phyloP scores from a whole-genome alignment of 2,888 invertebrate genomes.

The Philaethria dido region DNA sequence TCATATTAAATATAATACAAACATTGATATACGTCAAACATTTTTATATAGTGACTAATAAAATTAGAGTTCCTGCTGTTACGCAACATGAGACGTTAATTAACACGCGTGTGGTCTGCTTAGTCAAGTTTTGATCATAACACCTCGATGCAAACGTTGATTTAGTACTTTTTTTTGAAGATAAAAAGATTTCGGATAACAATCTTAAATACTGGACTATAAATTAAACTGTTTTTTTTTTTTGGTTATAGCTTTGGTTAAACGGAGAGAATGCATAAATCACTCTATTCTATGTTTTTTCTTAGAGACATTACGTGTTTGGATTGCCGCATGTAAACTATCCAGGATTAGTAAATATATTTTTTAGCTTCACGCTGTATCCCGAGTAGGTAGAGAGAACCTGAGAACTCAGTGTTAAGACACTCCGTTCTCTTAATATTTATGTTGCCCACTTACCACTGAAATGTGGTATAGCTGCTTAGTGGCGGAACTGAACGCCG shows the following conservation, averaged over 20 bases:
- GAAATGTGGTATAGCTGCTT: too few species aligned
- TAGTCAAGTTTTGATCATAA: constrained; percentile 44
- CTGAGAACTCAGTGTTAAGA: too few species aligned
- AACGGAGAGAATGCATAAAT: neutral
- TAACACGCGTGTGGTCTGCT: constrained; percentile 41
- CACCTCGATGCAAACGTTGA: constrained; percentile 36
- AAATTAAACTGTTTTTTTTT: neutral
- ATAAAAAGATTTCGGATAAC: neutral
- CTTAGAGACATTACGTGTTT: too few species aligned
- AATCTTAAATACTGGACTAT: neutral
- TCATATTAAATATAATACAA: constrained; percentile 16
- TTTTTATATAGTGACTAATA: constrained; percentile 38
- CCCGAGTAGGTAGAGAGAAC: too few species aligned
- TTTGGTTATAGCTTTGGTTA: neutral
- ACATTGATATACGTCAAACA: constrained; percentile 25
- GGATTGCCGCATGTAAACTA: too few species aligned
- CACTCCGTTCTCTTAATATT: too few species aligned
- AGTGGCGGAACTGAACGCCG: too few species aligned
- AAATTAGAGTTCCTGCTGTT: constrained; percentile 35
- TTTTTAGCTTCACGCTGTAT: too few species aligned
- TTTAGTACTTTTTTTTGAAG: constrained; percentile 2
- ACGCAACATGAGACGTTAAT: constrained; percentile 32
- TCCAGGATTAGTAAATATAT: too few species aligned
- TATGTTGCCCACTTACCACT: too few species aligned
- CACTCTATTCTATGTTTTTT: neutral